Evolutionary conservation across 2,888 invertebrate species (phyloP).

Genomic region (Meiosimyza decipiens): DNA sequence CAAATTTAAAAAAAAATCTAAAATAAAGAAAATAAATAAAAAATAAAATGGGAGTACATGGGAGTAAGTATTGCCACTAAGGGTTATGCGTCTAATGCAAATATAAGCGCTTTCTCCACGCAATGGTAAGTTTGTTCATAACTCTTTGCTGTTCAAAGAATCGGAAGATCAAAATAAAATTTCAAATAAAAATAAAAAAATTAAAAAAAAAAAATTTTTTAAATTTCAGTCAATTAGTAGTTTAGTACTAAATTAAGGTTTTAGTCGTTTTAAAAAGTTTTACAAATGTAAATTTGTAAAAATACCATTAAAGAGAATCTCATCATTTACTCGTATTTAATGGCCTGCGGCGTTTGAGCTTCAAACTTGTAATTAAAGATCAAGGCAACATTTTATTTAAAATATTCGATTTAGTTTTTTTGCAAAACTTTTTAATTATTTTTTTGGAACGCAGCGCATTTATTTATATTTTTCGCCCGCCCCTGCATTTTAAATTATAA

Average conservation of each 20-base stretch:
- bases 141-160: neutral
- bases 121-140: constrained; percentile 30
- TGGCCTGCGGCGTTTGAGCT: no score
- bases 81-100: neutral
- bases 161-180: neutral
- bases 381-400: no score
- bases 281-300: constrained; percentile 2
- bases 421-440: no score
- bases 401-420: no score
- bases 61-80: constrained; percentile 26
- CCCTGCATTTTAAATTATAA: no score
- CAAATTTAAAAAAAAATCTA: constrained; percentile 12
- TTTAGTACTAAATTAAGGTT: constrained; percentile 9
- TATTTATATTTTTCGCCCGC: no score
- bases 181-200: constrained; percentile 2
- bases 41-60: constrained; percentile 20
- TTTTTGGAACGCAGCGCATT: no score
- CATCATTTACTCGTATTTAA: no score
- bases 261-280: constrained; percentile 12
- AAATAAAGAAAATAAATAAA: constrained; percentile 11
- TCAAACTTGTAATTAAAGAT: no score
- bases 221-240: constrained; percentile 18
- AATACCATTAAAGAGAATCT: neutral
- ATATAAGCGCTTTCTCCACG: constrained; percentile 7
- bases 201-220: neutral